Conservation (phyloP, 37 sponge, comb jelly and placozoan species). For the Beroe forskalii region DNA sequence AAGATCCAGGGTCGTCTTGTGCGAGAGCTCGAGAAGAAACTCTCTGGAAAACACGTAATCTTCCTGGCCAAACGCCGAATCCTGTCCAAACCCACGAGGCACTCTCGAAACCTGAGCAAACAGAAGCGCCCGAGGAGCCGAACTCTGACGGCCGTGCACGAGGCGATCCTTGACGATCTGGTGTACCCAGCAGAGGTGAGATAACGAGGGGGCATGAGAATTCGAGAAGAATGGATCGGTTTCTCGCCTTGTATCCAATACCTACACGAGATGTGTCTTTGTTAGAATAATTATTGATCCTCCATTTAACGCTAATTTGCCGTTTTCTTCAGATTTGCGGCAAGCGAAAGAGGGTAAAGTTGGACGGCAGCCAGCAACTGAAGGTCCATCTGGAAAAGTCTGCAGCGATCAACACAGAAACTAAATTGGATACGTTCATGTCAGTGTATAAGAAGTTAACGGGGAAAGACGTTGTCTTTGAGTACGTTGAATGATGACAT, state of each 20-base stretch:
- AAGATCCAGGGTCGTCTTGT: constrained; percentile 85
- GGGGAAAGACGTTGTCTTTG: constrained; percentile 97
- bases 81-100: constrained; percentile 86
- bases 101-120: constrained; percentile 82
- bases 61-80: constrained; percentile 89
- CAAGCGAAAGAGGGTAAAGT: constrained; percentile 83
- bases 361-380: constrained; percentile 87
- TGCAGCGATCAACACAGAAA: constrained; percentile 85
- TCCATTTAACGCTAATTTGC: too few relatives aligned
- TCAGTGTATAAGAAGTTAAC: constrained; percentile 94
- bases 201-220: too few relatives aligned
- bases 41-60: constrained; percentile 88
- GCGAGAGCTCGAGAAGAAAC: constrained; percentile 97
- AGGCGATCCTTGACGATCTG: constrained; percentile 89
- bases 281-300: too few relatives aligned
- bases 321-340: constrained; percentile 82
- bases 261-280: too few relatives aligned
- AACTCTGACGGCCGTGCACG: constrained; percentile 95
- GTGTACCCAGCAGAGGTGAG: constrained; percentile 87
- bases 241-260: neutral
- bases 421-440: constrained; percentile 90
- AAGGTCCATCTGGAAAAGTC: constrained; percentile 93
- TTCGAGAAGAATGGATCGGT: too few relatives aligned
- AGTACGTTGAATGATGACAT: constrained; percentile 68
- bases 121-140: constrained; percentile 93